A percentile compares a stretch with the other conserved stretches of the same genome.
Conservation (phyloP, 1,140 invertebrate species). For the Aphis craccivora region DNA sequence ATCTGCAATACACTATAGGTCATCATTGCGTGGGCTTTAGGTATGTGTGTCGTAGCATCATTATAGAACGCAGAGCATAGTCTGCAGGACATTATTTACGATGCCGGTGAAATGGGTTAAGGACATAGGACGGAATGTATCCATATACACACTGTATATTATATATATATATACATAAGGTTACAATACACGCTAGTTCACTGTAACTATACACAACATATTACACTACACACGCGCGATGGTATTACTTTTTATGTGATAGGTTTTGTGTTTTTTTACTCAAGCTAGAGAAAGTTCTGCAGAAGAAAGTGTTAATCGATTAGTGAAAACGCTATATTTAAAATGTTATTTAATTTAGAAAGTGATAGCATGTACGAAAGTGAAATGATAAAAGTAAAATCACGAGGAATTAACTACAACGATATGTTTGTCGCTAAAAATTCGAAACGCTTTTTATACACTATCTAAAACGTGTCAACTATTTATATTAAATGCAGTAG, state of each 20-base stretch:
- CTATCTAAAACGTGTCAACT: constrained; percentile 46
- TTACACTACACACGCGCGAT: background rate
- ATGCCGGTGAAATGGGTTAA: constrained; percentile 36
- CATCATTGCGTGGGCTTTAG: background rate
- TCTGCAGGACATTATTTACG: background rate
- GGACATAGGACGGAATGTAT: constrained; percentile 37
- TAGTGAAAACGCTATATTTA: constrained; percentile 56
- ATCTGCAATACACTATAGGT: no score
- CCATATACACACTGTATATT: background rate
- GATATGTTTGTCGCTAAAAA: constrained; percentile 40
- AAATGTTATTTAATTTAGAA: constrained; percentile 58
- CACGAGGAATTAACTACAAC: constrained; percentile 42
- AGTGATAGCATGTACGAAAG: constrained; percentile 56
- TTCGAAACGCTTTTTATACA: constrained; percentile 52
- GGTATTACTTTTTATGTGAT: constrained; percentile 21
- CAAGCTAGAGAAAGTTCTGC: constrained; percentile 54
- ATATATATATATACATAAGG: background rate
- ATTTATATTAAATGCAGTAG: background rate
- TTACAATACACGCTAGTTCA: background rate
- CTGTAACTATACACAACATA: constrained; percentile 23
- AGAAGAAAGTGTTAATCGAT: constrained; percentile 58
- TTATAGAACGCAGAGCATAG: background rate
- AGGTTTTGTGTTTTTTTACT: constrained; percentile 50
- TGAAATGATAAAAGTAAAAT: constrained; percentile 58
- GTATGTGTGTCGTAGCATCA: background rate